phyloP scores from a whole-genome alignment of 2,797 vertebrate genomes.

The Cynodonichthys magdalenae region DNA sequence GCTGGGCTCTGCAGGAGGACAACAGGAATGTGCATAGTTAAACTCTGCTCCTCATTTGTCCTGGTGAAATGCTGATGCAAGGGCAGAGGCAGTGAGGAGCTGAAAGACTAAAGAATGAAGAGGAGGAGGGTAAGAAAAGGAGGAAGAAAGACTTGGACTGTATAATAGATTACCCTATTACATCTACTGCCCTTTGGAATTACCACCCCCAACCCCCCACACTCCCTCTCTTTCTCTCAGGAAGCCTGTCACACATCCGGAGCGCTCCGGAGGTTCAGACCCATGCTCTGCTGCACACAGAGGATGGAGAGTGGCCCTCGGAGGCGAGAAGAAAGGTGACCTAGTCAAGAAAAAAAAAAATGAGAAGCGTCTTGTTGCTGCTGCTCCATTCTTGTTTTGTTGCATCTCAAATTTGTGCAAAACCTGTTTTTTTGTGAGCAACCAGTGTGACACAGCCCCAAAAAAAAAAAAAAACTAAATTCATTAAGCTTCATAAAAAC shows the following conservation, averaged over 20 bases:
- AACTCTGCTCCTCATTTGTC: conserved; percentile 78
- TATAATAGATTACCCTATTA: conserved; percentile 86
- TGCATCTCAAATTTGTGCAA: conserved; percentile 20
- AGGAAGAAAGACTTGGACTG: conserved; percentile 66
- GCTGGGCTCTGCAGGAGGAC: conserved; percentile 77
- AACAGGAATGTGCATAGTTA: conserved; percentile 75
- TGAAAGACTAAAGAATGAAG: conserved; percentile 21
- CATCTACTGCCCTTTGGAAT: conserved; percentile 78
- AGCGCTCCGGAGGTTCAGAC: conserved; percentile 51
- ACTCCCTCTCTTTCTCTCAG: conserved; percentile 48
- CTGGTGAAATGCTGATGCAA: conserved; percentile 83
- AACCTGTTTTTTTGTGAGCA: conserved; percentile 19
- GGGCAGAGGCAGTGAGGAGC: conserved; percentile 65
- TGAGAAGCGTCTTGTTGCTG: conserved; percentile 46
- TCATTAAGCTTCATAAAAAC: conserved; percentile 51
- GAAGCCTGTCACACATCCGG: conserved; percentile 64
- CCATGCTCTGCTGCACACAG: conserved; percentile 65
- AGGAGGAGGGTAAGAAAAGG: conserved; percentile 22
- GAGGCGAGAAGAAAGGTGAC: conserved; percentile 55
- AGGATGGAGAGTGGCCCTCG: conserved; percentile 56
- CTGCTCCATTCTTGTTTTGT: conserved; percentile 3
- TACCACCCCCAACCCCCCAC: too few species aligned
- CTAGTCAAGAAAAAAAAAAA: conserved; percentile 29
- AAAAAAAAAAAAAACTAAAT: conserved; percentile 49
- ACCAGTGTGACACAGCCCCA: conserved; percentile 41